These are phyloP conservation scores for Hermaeophaga mercurialis DNA, from an alignment of 2,888 invertebrate genomes.

Conservation along the genomic window DNA sequence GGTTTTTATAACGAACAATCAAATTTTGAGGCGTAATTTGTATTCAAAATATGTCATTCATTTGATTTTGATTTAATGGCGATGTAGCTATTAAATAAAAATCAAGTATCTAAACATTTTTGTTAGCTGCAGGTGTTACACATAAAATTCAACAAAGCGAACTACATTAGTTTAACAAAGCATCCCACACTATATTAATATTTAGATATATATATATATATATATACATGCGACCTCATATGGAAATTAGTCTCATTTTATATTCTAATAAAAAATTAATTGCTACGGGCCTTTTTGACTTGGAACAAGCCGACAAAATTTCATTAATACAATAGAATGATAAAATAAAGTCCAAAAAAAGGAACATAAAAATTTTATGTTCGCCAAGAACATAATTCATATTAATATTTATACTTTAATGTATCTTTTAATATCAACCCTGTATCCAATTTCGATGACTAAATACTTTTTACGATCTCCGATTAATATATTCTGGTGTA, in stretches of 20 bases:
- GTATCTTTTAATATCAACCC: conserved; percentile 43
- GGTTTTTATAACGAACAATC: no score
- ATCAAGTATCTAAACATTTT: background rate
- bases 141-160: background rate
- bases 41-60: no score
- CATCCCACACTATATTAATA: background rate
- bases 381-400: conserved; percentile 46
- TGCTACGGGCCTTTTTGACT: conserved; percentile 41
- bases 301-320: conserved; percentile 40
- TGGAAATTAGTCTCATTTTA: conserved; percentile 49
- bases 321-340: conserved; percentile 51
- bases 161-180: background rate
- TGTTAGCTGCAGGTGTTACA: background rate
- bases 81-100: no score
- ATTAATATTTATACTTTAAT: conserved; percentile 51
- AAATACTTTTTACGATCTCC: conserved; percentile 19
- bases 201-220: no score
- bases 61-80: no score
- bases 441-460: conserved; percentile 23
- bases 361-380: conserved; percentile 51
- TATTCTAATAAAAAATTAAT: conserved; percentile 51
- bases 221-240: conserved; percentile 28
- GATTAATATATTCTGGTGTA: conserved; percentile 22
- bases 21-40: no score
- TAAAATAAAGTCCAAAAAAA: conserved; percentile 44